Evolutionary conservation across 2,888 invertebrate genomes (phyloP).

Genomic region (Drosophila kuntzei): DNA sequence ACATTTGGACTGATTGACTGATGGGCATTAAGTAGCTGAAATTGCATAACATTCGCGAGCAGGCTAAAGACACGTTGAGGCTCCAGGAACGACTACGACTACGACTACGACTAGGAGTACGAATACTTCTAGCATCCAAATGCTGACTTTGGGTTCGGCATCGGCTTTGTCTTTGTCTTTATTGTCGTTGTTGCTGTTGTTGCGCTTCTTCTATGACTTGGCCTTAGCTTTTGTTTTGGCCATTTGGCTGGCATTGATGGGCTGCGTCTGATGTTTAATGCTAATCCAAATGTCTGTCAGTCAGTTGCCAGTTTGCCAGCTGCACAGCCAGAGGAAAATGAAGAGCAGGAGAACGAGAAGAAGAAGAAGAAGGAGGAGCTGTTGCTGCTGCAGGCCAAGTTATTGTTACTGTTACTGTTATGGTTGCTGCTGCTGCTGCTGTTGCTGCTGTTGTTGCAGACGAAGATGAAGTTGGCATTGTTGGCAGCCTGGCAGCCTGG

Average conservation of each 20-base stretch:
- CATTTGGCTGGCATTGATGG: slow-evolving; percentile 54
- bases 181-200: slow-evolving; percentile 21
- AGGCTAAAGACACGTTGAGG: not conserved
- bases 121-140: slow-evolving; percentile 6
- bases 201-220: slow-evolving; percentile 6
- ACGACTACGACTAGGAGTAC: not conserved
- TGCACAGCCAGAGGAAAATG: not conserved
- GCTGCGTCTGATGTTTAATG: slow-evolving; percentile 68
- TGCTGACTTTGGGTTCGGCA: slow-evolving; percentile 2
- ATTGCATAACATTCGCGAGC: slow-evolving; percentile 71
- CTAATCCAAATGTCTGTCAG: slow-evolving; percentile 77
- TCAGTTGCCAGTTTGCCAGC: slow-evolving; percentile 44
- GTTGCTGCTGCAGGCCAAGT: slow-evolving; percentile 46
- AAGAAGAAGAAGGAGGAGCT: slow-evolving; percentile 22
- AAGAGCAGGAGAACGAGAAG: slow-evolving; percentile 5
- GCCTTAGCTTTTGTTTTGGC: slow-evolving; percentile 41
- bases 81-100: slow-evolving; percentile 2
- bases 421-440: slow-evolving; percentile 37
- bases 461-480: slow-evolving; percentile 76
- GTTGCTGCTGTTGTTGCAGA: slow-evolving; percentile 34
- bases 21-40: slow-evolving; percentile 79
- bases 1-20: slow-evolving; percentile 78
- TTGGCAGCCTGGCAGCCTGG: slow-evolving; percentile 46
- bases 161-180: slow-evolving; percentile 5
- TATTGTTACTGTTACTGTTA: slow-evolving; percentile 63